A percentile compares a stretch with the other conserved stretches of the same genome.
Conservation (phyloP, 2,113 vertebrate genomes). For the Clarias gariepinus region DNA sequence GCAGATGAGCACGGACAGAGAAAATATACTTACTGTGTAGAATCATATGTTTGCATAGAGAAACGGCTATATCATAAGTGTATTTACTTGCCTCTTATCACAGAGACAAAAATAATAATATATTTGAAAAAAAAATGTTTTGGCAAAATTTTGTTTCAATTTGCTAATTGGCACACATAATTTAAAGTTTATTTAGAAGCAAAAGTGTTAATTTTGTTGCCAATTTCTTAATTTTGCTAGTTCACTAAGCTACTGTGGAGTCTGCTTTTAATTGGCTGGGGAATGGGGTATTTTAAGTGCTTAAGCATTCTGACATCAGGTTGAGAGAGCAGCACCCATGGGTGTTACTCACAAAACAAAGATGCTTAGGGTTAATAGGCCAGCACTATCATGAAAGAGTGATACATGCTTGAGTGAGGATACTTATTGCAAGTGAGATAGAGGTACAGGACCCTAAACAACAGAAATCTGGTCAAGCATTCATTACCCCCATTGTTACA, state of each 20-base stretch:
- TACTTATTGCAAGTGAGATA: no score
- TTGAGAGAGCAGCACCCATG: no score
- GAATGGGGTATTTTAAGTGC: not conserved
- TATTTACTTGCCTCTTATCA: not conserved
- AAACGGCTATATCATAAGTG: no score
- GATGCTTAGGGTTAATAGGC: no score
- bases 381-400: no score
- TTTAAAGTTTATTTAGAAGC: not conserved
- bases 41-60: no score
- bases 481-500: no score
- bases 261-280: not conserved
- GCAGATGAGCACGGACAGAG: not conserved
- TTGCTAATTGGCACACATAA: not conserved
- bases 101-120: not conserved
- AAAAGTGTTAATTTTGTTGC: not conserved
- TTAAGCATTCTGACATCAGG: not conserved
- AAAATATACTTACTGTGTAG: no score
- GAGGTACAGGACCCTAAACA: no score
- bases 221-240: not conserved
- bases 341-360: no score
- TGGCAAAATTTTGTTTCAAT: not conserved
- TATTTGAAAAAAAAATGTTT: not conserved
- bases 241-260: not conserved
- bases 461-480: no score
- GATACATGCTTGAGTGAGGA: no score